Evolutionary conservation across 1,140 invertebrate genomes (phyloP).

Genomic region (Vanessa tameamea): DNA sequence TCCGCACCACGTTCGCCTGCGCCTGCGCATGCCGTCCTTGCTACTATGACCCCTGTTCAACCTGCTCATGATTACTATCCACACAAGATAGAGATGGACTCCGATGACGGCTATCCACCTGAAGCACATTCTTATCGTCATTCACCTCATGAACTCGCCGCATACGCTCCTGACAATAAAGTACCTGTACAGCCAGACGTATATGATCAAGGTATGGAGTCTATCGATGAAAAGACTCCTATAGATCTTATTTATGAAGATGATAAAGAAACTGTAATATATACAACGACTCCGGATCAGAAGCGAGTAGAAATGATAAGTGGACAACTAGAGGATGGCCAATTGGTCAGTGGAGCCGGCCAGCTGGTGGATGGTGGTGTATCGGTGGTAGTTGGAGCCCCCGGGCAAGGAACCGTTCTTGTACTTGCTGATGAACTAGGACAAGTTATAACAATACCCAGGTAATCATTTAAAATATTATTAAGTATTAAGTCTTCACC

Average conservation of each 20-base stretch:
- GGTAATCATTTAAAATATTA: slow-evolving; percentile 52
- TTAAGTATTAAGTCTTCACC: too few relatives aligned
- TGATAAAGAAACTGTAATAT: slow-evolving; percentile 90
- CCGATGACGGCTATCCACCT: slow-evolving; percentile 77
- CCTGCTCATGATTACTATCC: slow-evolving; percentile 82
- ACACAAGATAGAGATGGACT: slow-evolving; percentile 80
- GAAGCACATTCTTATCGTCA: slow-evolving; percentile 80
- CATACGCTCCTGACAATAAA: slow-evolving; percentile 80
- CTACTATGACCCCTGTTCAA: slow-evolving; percentile 85
- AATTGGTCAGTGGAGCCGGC: slow-evolving; percentile 65
- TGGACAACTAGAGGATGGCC: slow-evolving; percentile 73
- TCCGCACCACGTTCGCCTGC: slow-evolving; percentile 78
- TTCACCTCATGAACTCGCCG: slow-evolving; percentile 79
- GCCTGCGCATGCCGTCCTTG: slow-evolving; percentile 85
- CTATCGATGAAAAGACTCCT: slow-evolving; percentile 85
- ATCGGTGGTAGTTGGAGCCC: slow-evolving; percentile 75
- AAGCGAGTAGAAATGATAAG: slow-evolving; percentile 80
- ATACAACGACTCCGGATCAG: slow-evolving; percentile 84
- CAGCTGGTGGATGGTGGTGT: slow-evolving; percentile 74
- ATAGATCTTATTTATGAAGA: slow-evolving; percentile 91
- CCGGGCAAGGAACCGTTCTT: slow-evolving; percentile 74
- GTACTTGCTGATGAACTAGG: slow-evolving; percentile 79
- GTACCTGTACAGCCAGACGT: slow-evolving; percentile 79
- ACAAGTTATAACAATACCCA: slow-evolving; percentile 79
- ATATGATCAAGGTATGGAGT: slow-evolving; percentile 82